Evolutionary conservation across 2,797 vertebrate species (phyloP).

Genomic region (Eleutherodactylus coqui): DNA sequence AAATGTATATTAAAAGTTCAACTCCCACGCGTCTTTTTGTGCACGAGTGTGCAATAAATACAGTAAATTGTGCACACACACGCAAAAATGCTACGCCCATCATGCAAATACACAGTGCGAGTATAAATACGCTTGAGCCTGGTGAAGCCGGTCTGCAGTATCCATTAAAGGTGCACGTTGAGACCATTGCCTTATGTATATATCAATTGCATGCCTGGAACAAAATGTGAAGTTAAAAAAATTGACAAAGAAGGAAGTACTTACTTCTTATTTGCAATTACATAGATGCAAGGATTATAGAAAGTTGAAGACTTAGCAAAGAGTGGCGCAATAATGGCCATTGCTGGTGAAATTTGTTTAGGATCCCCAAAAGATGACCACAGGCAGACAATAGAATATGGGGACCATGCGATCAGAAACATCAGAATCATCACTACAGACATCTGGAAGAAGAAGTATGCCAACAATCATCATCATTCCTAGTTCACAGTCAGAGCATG

Average conservation of each 20-base stretch:
- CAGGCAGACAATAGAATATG: slow-evolving; percentile 93
- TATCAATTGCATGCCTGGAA: too few species aligned
- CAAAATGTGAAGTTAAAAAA: too few species aligned
- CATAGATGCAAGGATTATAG: slow-evolving; percentile 98
- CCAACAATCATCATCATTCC: background rate
- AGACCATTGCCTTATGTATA: too few species aligned
- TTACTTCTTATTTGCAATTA: slow-evolving; percentile 95
- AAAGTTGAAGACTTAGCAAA: slow-evolving; percentile 98
- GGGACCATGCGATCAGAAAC: slow-evolving; percentile 97
- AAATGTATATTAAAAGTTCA: too few species aligned
- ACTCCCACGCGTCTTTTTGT: too few species aligned
- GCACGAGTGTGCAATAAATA: too few species aligned
- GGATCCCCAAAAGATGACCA: slow-evolving; percentile 97
- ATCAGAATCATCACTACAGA: slow-evolving; percentile 95
- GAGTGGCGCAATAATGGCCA: slow-evolving; percentile 95
- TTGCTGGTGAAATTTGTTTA: slow-evolving; percentile 84
- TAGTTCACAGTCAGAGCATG: background rate
- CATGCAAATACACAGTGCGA: too few species aligned
- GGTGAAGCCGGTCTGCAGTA: too few species aligned
- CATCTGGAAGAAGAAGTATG: slow-evolving; percentile 82
- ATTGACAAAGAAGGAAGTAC: slow-evolving; percentile 49
- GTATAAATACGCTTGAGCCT: too few species aligned
- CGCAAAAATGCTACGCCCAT: too few species aligned
- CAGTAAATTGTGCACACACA: too few species aligned
- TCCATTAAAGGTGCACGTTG: too few species aligned